phyloP scores from a whole-genome alignment of 2,797 vertebrate genomes.

The Apogon talboti region DNA sequence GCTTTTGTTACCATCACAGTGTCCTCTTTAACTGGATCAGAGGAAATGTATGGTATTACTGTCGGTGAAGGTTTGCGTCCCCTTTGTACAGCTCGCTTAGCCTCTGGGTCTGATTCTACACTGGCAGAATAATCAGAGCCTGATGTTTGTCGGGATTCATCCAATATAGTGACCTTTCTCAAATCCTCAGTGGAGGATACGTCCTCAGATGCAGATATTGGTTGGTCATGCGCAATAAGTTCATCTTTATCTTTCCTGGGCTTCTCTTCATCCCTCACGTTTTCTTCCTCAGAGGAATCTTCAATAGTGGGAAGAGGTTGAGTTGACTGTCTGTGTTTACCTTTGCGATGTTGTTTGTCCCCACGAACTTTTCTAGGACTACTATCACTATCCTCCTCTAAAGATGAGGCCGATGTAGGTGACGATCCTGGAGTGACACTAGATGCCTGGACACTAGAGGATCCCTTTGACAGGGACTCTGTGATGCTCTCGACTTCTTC shows the following conservation, averaged over 20 bases:
- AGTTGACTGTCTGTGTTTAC: constrained; percentile 90
- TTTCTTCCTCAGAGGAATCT: constrained; percentile 97
- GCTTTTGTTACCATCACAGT: constrained; percentile 73
- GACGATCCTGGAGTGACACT: constrained; percentile 95
- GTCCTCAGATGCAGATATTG: constrained; percentile 76
- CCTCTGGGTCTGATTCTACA: constrained; percentile 91
- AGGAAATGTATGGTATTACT: constrained; percentile 87
- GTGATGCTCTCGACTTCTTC: constrained; percentile 94
- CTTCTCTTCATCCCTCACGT: constrained; percentile 87
- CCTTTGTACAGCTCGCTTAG: constrained; percentile 90
- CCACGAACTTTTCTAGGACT: constrained; percentile 90
- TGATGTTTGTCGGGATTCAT: constrained; percentile 88
- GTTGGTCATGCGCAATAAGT: constrained; percentile 8
- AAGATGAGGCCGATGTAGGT: constrained; percentile 95
- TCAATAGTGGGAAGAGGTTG: constrained; percentile 92
- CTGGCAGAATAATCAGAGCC: constrained; percentile 93
- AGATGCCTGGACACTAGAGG: constrained; percentile 94
- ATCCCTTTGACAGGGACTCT: constrained; percentile 94
- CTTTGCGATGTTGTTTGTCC: constrained; percentile 94
- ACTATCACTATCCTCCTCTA: constrained; percentile 98
- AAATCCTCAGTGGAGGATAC: constrained; percentile 90
- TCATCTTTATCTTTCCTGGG: constrained; percentile 85
- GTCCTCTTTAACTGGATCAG: constrained; percentile 76
- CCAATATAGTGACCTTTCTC: constrained; percentile 86
- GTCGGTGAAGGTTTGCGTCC: constrained; percentile 90